Conservation (phyloP, 2,797 vertebrate genomes). For the Darevskia nairensis region DNA sequence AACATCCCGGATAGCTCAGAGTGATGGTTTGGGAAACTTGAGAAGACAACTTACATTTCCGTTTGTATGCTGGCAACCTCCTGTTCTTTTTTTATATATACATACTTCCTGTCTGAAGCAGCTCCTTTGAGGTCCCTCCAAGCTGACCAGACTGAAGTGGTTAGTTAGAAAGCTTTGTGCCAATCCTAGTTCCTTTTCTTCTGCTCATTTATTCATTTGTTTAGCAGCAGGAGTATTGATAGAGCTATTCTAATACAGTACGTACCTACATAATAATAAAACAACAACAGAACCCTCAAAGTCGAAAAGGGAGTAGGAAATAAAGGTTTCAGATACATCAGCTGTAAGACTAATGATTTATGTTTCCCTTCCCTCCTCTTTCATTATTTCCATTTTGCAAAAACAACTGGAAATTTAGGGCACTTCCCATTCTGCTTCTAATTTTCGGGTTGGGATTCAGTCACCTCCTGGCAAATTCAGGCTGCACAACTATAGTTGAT, state of each 20-base stretch:
- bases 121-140: not conserved
- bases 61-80: conserved; percentile 4
- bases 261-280: not conserved
- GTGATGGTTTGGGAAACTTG: conserved; percentile 15
- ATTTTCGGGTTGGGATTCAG: not conserved
- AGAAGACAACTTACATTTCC: conserved; percentile 13
- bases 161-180: not conserved
- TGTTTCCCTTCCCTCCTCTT: not conserved
- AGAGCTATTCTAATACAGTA: not conserved
- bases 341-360: not conserved
- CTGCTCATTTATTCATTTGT: not conserved
- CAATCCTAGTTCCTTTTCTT: not conserved
- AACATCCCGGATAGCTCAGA: not conserved
- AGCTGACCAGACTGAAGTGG: conserved; percentile 2
- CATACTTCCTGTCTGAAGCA: conserved; percentile 16
- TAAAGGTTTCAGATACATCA: not conserved
- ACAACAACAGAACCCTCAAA: not conserved
- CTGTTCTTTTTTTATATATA: conserved; percentile 2
- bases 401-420: not conserved
- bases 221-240: not conserved
- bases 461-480: too few relatives aligned
- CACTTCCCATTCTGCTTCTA: not conserved
- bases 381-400: not conserved
- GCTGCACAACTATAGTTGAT: too few relatives aligned
- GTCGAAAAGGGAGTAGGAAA: not conserved